Conservation (phyloP, 1,140 invertebrate genomes). For the Bombus fervidus region DNA sequence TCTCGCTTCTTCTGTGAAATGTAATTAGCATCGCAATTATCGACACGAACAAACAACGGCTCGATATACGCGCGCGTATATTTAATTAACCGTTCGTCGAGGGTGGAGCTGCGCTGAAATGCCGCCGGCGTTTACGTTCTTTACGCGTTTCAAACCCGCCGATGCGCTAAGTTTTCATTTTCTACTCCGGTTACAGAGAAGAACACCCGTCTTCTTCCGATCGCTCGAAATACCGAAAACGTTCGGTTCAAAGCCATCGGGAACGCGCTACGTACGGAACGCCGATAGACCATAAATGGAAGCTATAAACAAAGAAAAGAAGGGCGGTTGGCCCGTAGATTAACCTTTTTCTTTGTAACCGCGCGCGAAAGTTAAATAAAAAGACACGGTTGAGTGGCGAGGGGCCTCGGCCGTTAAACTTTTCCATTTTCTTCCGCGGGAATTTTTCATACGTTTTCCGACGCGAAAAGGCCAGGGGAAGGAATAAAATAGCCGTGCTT, state of each 20-base stretch:
- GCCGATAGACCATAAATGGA: background rate
- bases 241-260: no score
- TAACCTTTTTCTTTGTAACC: background rate
- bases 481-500: background rate
- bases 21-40: conserved; percentile 48
- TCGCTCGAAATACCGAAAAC: no score
- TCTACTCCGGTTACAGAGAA: background rate
- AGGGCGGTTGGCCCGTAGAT: background rate
- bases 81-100: conserved; percentile 38
- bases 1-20: conserved; percentile 35
- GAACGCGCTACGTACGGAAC: background rate
- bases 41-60: conserved; percentile 36
- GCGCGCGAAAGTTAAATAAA: background rate
- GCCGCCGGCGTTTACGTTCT: background rate
- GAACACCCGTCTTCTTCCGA: no score
- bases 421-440: background rate
- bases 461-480: background rate
- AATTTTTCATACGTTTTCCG: background rate
- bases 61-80: conserved; percentile 27
- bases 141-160: background rate
- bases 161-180: background rate
- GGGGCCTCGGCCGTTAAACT: background rate
- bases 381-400: background rate
- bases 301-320: background rate
- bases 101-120: background rate